Base-by-base conservation (phyloP, 2,888 invertebrate species). In the Stenurella melanura region DNA sequence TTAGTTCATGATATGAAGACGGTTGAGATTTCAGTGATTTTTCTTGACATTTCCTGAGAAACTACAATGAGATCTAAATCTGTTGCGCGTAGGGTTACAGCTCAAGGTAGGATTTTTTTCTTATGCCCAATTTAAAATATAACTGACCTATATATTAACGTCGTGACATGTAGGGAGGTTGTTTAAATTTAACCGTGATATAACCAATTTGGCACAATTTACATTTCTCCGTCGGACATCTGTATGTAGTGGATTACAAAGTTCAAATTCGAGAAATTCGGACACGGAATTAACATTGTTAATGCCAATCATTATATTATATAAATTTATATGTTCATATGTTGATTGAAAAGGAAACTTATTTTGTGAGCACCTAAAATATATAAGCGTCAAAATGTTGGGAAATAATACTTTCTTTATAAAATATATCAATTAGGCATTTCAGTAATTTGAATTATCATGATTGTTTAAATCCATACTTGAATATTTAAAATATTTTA, bases 31-130 rank as follows among this genome's bases (percentile, higher is more conserved):
- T 78, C 73, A 75, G 81, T 80, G 80, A 73, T 78, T 76, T 75
- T 78, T 66, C 75, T 78, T 77, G 68, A 78, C 71, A 74, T 67
- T 74, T 77, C 74, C 74, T 79, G 80, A 75, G 63, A 68, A 57
- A 76, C 79, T 89, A 90, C 91, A 90, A 94, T 94, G 94, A 92
- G 94, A 91, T 93, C 93, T 84, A 94, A 94, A 90, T 93, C 94
- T 87, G 93, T 94, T 84, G 94, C 94, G 85, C 92, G 94, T 90
- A 92, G 92, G 89, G 91, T 93, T 83, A 92, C 93, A 87, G 91
- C 93, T 89, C 93, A 93, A 92, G 93, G 94, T 94, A 89, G 91
- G 92, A 77, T 57, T 42, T 50, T 74, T 78, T 72, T 61, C 72
- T 72, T 72, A 63, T 72, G 63, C 42, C 54, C 72, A n/a, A 63